Conservation (phyloP, 2,113 vertebrate species). For the Onychorhynchus coronatus region DNA sequence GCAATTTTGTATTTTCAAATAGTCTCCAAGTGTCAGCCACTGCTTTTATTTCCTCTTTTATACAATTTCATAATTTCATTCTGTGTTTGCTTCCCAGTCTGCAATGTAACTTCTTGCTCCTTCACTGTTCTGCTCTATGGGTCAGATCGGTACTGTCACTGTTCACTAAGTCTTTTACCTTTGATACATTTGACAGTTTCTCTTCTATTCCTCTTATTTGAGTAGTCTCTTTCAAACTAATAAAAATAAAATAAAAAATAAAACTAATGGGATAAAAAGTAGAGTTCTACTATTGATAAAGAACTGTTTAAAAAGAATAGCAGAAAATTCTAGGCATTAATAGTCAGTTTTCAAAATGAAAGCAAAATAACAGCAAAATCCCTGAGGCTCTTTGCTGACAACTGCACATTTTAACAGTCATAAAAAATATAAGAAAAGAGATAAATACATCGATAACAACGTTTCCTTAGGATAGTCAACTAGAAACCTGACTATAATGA, state of each 20-base stretch:
- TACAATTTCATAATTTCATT: background rate
- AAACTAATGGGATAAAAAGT: background rate
- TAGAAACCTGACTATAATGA: background rate
- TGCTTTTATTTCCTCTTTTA: background rate
- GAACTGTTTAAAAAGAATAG: background rate
- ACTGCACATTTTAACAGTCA: background rate
- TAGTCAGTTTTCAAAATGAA: background rate
- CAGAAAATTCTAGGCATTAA: background rate
- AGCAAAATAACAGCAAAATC: background rate
- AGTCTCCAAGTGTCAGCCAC: background rate
- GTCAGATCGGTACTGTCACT: background rate
- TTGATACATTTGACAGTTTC: background rate
- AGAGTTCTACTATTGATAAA: background rate
- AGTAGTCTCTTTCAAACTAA: background rate
- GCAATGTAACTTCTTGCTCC: background rate
- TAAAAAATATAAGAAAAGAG: background rate
- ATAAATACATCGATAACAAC: background rate
- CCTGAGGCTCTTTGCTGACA: background rate
- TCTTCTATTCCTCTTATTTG: background rate
- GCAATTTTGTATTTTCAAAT: background rate
- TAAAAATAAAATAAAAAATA: background rate
- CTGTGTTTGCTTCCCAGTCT: background rate
- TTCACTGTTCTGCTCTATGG: background rate
- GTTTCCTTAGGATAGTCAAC: background rate
- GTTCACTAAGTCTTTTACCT: background rate